Evolutionary conservation across 2,888 invertebrate species (phyloP).

Genomic region (Drosophila histrio): DNA sequence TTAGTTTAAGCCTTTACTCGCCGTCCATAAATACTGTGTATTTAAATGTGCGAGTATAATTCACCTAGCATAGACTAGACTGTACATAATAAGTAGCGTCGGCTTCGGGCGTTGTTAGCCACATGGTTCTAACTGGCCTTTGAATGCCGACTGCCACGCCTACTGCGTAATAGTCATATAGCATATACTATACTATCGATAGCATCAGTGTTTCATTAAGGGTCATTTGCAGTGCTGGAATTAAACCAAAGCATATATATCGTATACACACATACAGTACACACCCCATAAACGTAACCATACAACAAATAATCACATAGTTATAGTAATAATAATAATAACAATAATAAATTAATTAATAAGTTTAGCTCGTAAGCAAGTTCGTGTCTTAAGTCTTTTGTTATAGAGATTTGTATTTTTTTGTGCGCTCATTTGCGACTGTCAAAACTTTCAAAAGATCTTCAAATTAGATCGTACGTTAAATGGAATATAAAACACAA

Average conservation of each 20-base stretch:
- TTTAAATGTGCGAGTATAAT: slow-evolving; percentile 78
- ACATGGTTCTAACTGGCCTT: slow-evolving; percentile 61
- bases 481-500: slow-evolving; percentile 12
- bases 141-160: slow-evolving; percentile 60
- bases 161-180: slow-evolving; percentile 64
- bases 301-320: slow-evolving; percentile 2
- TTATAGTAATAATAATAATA: not conserved
- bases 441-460: slow-evolving; percentile 77
- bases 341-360: slow-evolving; percentile 6
- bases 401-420: slow-evolving; percentile 71
- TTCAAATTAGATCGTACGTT: slow-evolving; percentile 71
- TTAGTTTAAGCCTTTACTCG: slow-evolving; percentile 61
- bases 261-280: slow-evolving; percentile 31
- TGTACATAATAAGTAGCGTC: slow-evolving; percentile 36
- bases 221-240: slow-evolving; percentile 82
- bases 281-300: slow-evolving; percentile 16
- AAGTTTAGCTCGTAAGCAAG: slow-evolving; percentile 42
- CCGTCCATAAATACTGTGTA: slow-evolving; percentile 84
- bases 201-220: slow-evolving; percentile 34
- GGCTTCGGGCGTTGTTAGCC: slow-evolving; percentile 71
- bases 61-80: slow-evolving; percentile 20
- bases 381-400: slow-evolving; percentile 81
- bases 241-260: slow-evolving; percentile 83
- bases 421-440: slow-evolving; percentile 56
- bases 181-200: slow-evolving; percentile 23